These are phyloP conservation scores for Caenorhabditis sp. DNA, from an alignment of 2,888 invertebrate genomes.

Conservation along the genomic window DNA sequence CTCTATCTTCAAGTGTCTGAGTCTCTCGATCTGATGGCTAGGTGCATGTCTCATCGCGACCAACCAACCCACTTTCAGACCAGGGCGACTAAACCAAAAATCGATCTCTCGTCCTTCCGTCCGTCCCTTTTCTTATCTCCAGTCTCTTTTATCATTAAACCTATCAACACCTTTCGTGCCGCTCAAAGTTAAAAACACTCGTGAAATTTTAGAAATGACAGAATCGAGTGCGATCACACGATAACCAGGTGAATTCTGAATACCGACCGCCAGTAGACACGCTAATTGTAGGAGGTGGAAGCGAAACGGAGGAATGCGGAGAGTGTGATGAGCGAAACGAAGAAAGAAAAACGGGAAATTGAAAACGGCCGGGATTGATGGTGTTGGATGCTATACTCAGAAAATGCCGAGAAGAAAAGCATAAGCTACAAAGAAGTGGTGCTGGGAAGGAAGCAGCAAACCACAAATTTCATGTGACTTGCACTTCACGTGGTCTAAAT, in stretches of 20 bases:
- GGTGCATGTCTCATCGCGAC: not conserved
- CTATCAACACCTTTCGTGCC: slow-evolving; percentile 20
- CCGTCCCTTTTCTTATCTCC: slow-evolving; percentile 33
- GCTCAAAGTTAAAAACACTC: slow-evolving; percentile 14
- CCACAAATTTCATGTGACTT: slow-evolving; percentile 7
- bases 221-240: not conserved
- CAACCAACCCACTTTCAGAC: slow-evolving; percentile 36
- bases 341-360: not conserved
- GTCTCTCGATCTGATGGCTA: slow-evolving; percentile 27
- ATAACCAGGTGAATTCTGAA: not conserved
- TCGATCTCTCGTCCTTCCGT: slow-evolving; percentile 49
- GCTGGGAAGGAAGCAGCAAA: slow-evolving; percentile 20
- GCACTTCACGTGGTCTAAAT: not conserved
- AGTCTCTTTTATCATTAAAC: slow-evolving; percentile 21
- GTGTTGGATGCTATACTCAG: slow-evolving; percentile 17
- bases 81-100: slow-evolving; percentile 29
- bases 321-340: not conserved
- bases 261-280: not conserved
- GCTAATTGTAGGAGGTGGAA: slow-evolving; percentile 8
- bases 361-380: slow-evolving; percentile 19
- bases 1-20: slow-evolving; percentile 35
- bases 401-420: slow-evolving; percentile 10
- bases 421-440: not conserved
- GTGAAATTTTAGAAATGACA: not conserved
- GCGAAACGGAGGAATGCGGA: not conserved